Evolutionary conservation across 2,888 invertebrate genomes (phyloP).

Genomic region (Drosophila neotestacea): DNA sequence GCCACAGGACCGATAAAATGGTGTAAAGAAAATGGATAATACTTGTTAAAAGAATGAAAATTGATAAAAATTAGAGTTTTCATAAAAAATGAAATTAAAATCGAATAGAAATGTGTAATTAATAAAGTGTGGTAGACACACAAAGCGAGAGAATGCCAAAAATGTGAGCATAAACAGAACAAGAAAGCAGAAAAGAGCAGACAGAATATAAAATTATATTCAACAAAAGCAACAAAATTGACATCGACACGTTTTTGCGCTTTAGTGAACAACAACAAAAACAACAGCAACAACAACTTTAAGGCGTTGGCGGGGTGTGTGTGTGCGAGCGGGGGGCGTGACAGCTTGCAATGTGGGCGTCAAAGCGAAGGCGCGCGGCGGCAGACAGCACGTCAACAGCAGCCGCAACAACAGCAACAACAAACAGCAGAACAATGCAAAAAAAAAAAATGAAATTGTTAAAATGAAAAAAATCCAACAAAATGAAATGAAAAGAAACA

Average conservation of each 20-base stretch:
- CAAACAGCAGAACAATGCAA: neutral
- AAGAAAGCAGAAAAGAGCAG: constrained; percentile 7
- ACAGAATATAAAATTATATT: constrained; percentile 11
- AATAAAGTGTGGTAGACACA: constrained; percentile 17
- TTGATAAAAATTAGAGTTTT: neutral
- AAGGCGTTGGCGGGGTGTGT: constrained; percentile 8
- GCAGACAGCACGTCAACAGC: constrained; percentile 58
- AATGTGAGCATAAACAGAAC: constrained; percentile 35
- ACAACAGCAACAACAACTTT: constrained; percentile 15
- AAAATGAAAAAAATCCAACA: too few relatives aligned
- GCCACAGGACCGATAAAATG: constrained; percentile 79
- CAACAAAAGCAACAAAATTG: constrained; percentile 34
- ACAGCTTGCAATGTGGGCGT: constrained; percentile 37
- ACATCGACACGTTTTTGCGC: constrained; percentile 76
- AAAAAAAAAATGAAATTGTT: constrained; percentile 8
- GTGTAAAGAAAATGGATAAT: neutral
- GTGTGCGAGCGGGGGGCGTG: constrained; percentile 22
- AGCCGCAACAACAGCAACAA: constrained; percentile 11
- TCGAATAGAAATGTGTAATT: constrained; percentile 9
- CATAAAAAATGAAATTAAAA: neutral
- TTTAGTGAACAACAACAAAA: constrained; percentile 42
- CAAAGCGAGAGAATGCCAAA: constrained; percentile 32
- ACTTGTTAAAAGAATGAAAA: neutral
- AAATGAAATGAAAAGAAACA: constrained; percentile 28
- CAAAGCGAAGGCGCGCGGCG: constrained; percentile 61